These are phyloP conservation scores for Camptogramma bilineatum DNA, from an alignment of 2,888 invertebrate species.

Conservation along the genomic window DNA sequence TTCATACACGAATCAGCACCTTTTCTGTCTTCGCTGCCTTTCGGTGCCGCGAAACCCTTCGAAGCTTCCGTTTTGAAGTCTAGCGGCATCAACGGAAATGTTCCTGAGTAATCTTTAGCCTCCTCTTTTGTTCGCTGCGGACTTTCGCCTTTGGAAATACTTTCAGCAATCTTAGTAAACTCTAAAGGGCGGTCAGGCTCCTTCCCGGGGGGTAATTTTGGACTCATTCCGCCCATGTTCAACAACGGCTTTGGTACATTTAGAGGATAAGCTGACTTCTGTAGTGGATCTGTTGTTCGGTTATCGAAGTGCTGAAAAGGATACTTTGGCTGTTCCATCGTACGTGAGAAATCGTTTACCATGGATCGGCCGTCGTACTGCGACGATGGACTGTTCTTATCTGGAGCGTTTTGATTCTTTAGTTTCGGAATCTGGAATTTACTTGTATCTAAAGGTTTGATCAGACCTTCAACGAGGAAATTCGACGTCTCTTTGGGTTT, in stretches of 20 bases:
- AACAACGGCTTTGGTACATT: conserved; percentile 79
- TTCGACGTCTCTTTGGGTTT: conserved; percentile 88
- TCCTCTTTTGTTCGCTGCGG: conserved; percentile 76
- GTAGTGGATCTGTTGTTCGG: conserved; percentile 68
- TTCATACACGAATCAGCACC: conserved; percentile 80
- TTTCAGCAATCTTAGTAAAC: conserved; percentile 74
- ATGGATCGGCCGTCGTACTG: conserved; percentile 76
- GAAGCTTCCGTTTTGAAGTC: conserved; percentile 80
- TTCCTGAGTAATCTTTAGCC: conserved; percentile 65
- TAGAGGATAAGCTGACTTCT: conserved; percentile 76
- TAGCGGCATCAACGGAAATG: conserved; percentile 73
- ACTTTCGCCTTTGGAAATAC: conserved; percentile 69
- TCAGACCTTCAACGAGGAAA: conserved; percentile 89
- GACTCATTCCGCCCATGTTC: conserved; percentile 77
- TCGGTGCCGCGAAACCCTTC: conserved; percentile 78
- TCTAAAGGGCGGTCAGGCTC: conserved; percentile 69
- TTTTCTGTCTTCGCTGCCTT: conserved; percentile 77
- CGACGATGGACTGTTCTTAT: conserved; percentile 74
- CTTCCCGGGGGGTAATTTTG: conserved; percentile 68
- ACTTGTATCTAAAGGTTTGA: conserved; percentile 91
- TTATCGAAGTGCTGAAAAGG: conserved; percentile 77
- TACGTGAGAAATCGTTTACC: conserved; percentile 77
- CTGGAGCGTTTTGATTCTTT: conserved; percentile 79
- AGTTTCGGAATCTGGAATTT: conserved; percentile 96
- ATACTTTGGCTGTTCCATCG: conserved; percentile 77